Evolutionary conservation across 2,797 vertebrate species (phyloP), one percentile per base, ranked within the genome.

Genomic region (Caiman crocodilus): DNA sequence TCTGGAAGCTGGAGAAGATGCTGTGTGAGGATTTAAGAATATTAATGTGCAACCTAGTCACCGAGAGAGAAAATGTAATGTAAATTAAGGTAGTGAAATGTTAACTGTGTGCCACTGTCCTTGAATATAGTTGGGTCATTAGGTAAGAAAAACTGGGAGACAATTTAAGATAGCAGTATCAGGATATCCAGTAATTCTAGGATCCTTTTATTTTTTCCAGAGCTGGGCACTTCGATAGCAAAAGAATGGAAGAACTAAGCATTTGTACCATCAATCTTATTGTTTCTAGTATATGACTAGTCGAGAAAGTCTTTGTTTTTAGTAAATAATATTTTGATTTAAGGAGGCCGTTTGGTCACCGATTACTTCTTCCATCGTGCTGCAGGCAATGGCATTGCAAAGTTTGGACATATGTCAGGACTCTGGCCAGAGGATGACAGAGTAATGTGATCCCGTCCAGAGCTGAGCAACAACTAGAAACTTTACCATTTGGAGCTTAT

Each of bases 381-480:
- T 57, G 25, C 32, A 59, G 58, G 58, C 25, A 79, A 63, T 26
- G 74, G 20, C 23, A 61, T 42, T 4, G 6, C 13, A 15, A 35
- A 42, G n/a, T 57, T 0, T 0, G 8, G 16, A 23, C 0, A 4
- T 20, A 23, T 25, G 42, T 50, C 42, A 50, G 42, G 42, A 50
- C 42, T 12, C 8, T 3, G 16, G 23, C 14, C 60, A 20, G 12
- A 28, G 1, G 0, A 35, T 82, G 28, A 23, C n/a, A 61, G 23
- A 71, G 42, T 7, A 4, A 13, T 71, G 20, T 35, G 14, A 42
- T 71, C 25, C 0, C 3, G 0, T 60, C 60, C 2, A 76, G 58
- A 25, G 18, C 42, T 0, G 0, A 20, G 11, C 18, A 65, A 84
- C 4, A 0, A 0, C 28, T 65, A 0, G 1, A 89, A 23, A 42